Evolutionary conservation across 2,888 invertebrate species (phyloP).

Genomic region (Ophonus ardosiacus): DNA sequence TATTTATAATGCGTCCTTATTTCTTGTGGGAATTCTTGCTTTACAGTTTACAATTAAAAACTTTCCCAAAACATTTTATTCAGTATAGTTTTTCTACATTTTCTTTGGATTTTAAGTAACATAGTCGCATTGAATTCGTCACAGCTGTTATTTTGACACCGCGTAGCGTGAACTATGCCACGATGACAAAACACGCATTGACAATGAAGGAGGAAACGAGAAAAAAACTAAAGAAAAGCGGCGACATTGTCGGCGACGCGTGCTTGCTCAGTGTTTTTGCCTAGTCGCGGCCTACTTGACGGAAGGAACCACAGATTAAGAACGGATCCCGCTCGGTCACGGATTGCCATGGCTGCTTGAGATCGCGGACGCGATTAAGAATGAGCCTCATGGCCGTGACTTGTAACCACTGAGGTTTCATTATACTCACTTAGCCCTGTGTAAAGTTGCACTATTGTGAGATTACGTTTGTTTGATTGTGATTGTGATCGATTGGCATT

Average conservation of each 20-base stretch:
- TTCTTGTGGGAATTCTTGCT: not conserved
- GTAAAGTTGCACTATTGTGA: not conserved
- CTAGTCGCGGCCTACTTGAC: constrained; percentile 53
- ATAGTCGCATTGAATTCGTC: not conserved
- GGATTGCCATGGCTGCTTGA: constrained; percentile 48
- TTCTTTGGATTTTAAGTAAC: not conserved
- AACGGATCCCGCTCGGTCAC: constrained; percentile 59
- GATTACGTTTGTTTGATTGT: not conserved
- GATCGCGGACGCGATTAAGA: constrained; percentile 45
- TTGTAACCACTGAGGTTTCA: not conserved
- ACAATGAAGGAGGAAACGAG: constrained; percentile 49
- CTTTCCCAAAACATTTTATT: not conserved
- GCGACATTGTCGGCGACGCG: constrained; percentile 36
- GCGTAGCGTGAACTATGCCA: constrained; percentile 18
- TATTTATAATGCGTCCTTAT: no score
- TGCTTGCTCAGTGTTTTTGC: constrained; percentile 20
- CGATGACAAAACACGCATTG: constrained; percentile 18
- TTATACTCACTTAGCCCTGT: not conserved
- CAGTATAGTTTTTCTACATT: not conserved
- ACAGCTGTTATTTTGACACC: constrained; percentile 18
- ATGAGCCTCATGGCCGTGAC: constrained; percentile 25
- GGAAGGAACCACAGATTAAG: constrained; percentile 62
- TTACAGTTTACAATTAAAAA: not conserved
- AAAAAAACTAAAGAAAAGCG: constrained; percentile 39
- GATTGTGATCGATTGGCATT: not conserved